Evolutionary conservation across 2,797 vertebrate species (phyloP), one percentile per base, ranked within the genome.

Genomic region (Coendou prehensilis): DNA sequence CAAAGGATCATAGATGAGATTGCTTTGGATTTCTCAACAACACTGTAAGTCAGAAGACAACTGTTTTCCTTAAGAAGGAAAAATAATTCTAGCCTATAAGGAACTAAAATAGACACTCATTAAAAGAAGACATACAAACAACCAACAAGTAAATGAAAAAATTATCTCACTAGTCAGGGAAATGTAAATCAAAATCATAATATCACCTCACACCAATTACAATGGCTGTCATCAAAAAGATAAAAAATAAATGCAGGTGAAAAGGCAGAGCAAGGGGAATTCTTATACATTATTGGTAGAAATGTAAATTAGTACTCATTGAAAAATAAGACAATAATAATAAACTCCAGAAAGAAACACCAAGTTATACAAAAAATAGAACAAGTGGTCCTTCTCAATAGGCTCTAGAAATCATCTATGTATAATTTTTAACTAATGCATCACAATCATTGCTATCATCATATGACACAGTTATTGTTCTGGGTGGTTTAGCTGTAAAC

Each of bases 341-440:
- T 57, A 80, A 87, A 87, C n/a, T 92, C 59, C 59, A 91, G 59
- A 69, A 69, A 64, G 47, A 69, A 76, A 73, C 7, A 83, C 18
- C 52, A 83, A 73, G 20, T 37, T 91, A 6, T 50, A 57, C 11
- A 83, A 88, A 90, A 90, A 95, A 57, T 33, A 91, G 47, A 89
- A 86, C 10, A 82, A 56, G 6, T 54, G 54, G 52, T 13, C 45
- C 33, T 92, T 96, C 82, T 84, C 81, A 92, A 76, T 5, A 79
- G 28, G 10, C 80, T 81, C 28, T 80, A 50, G 79, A 96, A 92
- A 95, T 23, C 37, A 82, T 61, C 75, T 23, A 13, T 92, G 86
- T 73, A 93, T 89, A 95, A 87, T 80, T 88, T 95, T 93, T 85
- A 96, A 50, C 89, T 89, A 96, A 80, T 85, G 41, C 7, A 45